Conservation (phyloP, 2,113 vertebrate genomes). For the Ceuthmochares aereus region DNA sequence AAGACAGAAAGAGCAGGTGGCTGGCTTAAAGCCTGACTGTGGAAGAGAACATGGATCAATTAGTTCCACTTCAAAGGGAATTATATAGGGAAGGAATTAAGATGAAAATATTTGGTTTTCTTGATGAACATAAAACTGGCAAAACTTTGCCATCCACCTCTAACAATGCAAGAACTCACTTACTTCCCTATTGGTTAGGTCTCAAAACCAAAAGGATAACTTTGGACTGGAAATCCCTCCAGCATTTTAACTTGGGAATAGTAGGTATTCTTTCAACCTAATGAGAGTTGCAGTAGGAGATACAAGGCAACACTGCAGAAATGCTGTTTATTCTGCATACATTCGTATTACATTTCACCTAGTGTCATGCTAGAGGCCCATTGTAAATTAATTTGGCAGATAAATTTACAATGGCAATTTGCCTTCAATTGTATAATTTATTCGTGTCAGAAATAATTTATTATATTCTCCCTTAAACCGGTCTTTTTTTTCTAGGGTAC, state of each 20-base stretch:
- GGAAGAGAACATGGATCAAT: neutral
- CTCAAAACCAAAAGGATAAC: neutral
- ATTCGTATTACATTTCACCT: conserved; percentile 3
- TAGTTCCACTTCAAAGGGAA: neutral
- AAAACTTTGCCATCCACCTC: neutral
- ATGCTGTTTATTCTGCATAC: neutral
- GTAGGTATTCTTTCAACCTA: neutral
- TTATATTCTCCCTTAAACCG: conserved; percentile 16
- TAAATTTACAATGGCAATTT: conserved; percentile 65
- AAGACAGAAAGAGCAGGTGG: neutral
- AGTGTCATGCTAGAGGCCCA: conserved; percentile 15
- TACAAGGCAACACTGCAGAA: neutral
- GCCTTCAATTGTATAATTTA: conserved; percentile 68
- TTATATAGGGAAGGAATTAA: neutral
- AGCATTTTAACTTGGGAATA: neutral
- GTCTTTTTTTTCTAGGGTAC: neutral
- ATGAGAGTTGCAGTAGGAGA: neutral
- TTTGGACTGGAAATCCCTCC: neutral
- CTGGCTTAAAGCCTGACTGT: neutral
- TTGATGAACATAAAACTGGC: neutral
- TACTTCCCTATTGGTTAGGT: neutral
- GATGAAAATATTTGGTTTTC: neutral
- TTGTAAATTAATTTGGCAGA: conserved; percentile 71
- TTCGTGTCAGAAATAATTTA: conserved; percentile 71
- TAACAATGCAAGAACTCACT: neutral